These are phyloP conservation scores for Phataginus tetradactyla DNA, from an alignment of 2,797 vertebrate genomes.

Conservation along the genomic window DNA sequence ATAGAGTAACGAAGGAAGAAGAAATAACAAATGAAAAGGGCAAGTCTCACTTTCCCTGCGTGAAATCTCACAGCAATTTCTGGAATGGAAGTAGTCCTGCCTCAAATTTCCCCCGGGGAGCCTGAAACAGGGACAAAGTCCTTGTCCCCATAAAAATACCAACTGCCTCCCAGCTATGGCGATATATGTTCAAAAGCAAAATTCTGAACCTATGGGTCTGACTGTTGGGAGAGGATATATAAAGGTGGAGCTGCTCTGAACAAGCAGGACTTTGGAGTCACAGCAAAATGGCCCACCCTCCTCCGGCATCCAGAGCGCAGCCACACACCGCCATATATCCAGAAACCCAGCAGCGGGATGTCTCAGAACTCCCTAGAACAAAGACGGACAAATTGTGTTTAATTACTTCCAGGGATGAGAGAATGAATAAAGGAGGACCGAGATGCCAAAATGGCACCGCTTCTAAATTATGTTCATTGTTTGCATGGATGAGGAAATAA, in stretches of 20 bases:
- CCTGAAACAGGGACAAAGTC: not conserved
- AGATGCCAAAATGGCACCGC: not conserved
- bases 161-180: not conserved
- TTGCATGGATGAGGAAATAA: not conserved
- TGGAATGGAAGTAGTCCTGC: not conserved
- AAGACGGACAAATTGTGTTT: not conserved
- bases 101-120: conserved; percentile 36
- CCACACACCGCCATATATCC: fast-evolving
- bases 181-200: conserved; percentile 40
- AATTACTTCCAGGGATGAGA: not conserved
- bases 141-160: not conserved
- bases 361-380: not conserved
- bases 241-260: not conserved
- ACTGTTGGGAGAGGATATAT: not conserved
- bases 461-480: not conserved
- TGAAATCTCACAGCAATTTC: conserved; percentile 60
- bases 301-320: fast-evolving
- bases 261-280: not conserved
- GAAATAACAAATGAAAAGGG: conserved; percentile 28
- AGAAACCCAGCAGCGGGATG: not conserved
- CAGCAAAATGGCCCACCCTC: not conserved
- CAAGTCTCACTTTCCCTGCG: not conserved
- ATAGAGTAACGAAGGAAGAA: not conserved
- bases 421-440: not conserved
- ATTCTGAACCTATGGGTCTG: not conserved